A percentile compares a stretch with the other conserved stretches of the same genome.
These are phyloP conservation scores for Cydia strobilella DNA, from an alignment of 1,140 invertebrate genomes.

Conservation along the genomic window DNA sequence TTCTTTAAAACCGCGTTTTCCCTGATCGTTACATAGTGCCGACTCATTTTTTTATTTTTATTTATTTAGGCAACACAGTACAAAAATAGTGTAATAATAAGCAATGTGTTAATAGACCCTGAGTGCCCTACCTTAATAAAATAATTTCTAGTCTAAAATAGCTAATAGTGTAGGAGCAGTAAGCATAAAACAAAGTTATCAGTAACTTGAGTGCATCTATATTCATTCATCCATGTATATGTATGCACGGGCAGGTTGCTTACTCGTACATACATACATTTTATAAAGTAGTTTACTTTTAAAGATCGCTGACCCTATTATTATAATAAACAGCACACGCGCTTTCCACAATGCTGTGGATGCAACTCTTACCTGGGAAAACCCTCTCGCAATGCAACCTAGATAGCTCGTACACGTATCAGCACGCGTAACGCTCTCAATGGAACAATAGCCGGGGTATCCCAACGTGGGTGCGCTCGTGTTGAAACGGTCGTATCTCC, in stretches of 20 bases:
- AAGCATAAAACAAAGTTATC: too few relatives aligned
- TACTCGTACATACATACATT: too few relatives aligned
- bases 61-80: too few relatives aligned
- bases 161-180: too few relatives aligned
- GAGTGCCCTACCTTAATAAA: too few relatives aligned
- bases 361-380: slow-evolving; percentile 22
- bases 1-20: not conserved
- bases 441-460: slow-evolving; percentile 30
- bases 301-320: not conserved
- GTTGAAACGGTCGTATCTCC: slow-evolving; percentile 8
- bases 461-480: slow-evolving; percentile 27
- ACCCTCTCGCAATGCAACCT: slow-evolving; percentile 28
- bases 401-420: slow-evolving; percentile 15
- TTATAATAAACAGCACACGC: not conserved
- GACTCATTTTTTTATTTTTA: too few relatives aligned
- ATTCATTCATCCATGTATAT: too few relatives aligned
- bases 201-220: too few relatives aligned
- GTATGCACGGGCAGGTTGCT: too few relatives aligned
- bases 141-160: too few relatives aligned
- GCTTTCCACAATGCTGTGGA: not conserved
- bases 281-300: not conserved
- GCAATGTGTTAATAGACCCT: too few relatives aligned
- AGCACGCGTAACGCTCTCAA: slow-evolving; percentile 20
- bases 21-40: not conserved
- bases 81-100: too few relatives aligned